Percentiles rank a stretch among this genome's conserved stretches.
These are phyloP conservation scores for Poecilia picta DNA, from an alignment of 2,797 vertebrate genomes.

Conservation along the genomic window DNA sequence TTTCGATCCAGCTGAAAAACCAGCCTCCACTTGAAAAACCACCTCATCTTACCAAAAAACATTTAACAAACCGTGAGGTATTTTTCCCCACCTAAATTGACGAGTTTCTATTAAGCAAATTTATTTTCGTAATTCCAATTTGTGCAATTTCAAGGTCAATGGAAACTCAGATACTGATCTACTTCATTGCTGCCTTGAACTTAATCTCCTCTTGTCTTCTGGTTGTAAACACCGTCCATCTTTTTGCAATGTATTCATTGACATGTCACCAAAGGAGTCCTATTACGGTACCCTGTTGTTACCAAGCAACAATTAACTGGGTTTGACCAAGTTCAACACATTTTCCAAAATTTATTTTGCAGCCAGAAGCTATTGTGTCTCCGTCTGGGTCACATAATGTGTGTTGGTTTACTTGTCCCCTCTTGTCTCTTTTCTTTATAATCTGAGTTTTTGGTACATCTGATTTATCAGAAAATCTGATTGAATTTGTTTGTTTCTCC, in stretches of 20 bases:
- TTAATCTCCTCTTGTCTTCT: neutral
- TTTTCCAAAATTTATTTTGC: constrained; percentile 29
- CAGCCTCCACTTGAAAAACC: no score
- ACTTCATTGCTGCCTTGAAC: neutral
- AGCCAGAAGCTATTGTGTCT: constrained; percentile 15
- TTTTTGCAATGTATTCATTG: neutral
- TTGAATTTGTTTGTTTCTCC: neutral
- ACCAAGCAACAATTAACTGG: neutral
- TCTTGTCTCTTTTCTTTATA: neutral
- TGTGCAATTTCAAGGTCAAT: no score
- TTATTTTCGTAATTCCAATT: no score
- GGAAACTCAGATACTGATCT: neutral
- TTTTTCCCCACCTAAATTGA: no score
- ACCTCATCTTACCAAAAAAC: no score
- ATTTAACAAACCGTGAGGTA: no score
- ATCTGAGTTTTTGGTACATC: constrained; percentile 28
- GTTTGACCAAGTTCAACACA: constrained; percentile 17
- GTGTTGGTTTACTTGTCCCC: constrained; percentile 26
- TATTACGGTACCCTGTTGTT: no score
- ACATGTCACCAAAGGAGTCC: constrained; percentile 5
- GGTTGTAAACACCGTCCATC: neutral
- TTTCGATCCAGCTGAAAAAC: no score
- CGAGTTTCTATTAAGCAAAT: no score
- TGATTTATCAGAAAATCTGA: constrained; percentile 28
- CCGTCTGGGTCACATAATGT: constrained; percentile 34